A percentile compares a stretch with the other conserved stretches of the same genome.
phyloP scores from a whole-genome alignment of 2,113 vertebrate species.

The Piprites chloris region DNA sequence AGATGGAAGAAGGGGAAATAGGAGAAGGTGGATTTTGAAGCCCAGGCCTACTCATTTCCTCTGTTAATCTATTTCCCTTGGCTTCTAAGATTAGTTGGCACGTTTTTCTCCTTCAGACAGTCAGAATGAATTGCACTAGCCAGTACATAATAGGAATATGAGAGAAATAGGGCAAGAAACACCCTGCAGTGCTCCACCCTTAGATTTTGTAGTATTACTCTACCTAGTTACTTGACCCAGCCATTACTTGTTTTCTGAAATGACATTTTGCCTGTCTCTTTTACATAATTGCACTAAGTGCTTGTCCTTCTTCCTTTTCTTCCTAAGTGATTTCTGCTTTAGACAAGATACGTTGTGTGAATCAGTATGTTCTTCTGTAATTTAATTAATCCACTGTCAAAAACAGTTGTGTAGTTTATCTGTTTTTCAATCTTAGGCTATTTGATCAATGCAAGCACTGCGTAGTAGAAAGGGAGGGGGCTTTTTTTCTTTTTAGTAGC shows the following conservation, averaged over 20 bases:
- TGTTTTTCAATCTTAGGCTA: background rate
- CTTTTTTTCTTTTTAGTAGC: background rate
- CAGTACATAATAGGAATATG: background rate
- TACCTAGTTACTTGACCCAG: background rate
- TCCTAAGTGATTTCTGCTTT: background rate
- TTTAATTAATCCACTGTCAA: background rate
- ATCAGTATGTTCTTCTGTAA: background rate
- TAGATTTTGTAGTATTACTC: background rate
- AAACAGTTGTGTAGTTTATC: background rate
- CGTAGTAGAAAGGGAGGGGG: background rate
- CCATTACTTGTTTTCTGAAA: background rate
- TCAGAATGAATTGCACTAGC: background rate
- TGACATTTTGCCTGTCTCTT: background rate
- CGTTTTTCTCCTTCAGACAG: background rate
- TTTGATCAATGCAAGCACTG: background rate
- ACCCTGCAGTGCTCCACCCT: background rate
- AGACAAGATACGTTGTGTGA: background rate
- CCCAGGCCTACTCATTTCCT: background rate
- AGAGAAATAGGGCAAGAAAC: background rate
- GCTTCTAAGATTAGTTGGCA: background rate
- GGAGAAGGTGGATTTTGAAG: slow-evolving; percentile 30
- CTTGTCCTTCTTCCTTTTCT: background rate
- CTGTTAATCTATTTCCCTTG: background rate
- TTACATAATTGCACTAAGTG: background rate
- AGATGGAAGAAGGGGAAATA: background rate